phyloP scores from a whole-genome alignment of 2,888 invertebrate genomes.

The Perizoma flavofasciatum region DNA sequence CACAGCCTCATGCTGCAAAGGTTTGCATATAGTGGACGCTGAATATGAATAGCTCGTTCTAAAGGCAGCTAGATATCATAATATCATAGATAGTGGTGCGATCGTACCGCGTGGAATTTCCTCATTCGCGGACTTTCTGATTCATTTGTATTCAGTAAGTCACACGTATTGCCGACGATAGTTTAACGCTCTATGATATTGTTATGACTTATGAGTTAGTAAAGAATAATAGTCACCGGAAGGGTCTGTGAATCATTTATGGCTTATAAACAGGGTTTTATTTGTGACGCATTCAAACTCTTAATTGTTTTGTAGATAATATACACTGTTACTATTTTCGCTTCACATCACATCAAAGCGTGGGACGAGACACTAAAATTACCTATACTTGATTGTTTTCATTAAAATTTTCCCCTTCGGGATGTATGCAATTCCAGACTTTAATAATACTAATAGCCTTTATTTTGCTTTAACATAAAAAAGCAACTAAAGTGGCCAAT shows the following conservation, averaged over 20 bases:
- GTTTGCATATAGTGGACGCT: constrained; percentile 38
- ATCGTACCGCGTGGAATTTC: constrained; percentile 70
- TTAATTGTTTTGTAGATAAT: not conserved
- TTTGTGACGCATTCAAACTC: constrained; percentile 40
- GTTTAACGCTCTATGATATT: constrained; percentile 54
- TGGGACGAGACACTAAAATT: too few relatives aligned
- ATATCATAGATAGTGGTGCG: constrained; percentile 44
- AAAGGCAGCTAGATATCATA: constrained; percentile 44
- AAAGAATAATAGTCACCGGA: constrained; percentile 52
- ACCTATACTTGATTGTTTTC: too few relatives aligned
- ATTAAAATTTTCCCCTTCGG: too few relatives aligned
- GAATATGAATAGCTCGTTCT: constrained; percentile 46
- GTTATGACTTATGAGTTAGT: constrained; percentile 47
- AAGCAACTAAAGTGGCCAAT: too few relatives aligned
- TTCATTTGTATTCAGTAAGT: constrained; percentile 73
- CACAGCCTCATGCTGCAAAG: constrained; percentile 29
- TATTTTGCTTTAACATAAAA: too few relatives aligned
- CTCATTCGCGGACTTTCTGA: constrained; percentile 73
- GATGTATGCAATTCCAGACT: too few relatives aligned
- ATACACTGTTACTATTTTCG: not conserved
- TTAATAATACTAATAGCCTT: too few relatives aligned
- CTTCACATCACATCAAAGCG: too few relatives aligned
- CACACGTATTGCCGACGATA: constrained; percentile 46
- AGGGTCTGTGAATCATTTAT: constrained; percentile 52
- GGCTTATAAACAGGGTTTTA: constrained; percentile 26